Percentiles rank a stretch among this genome's conserved stretches.
Evolutionary conservation across 2,888 invertebrate species (phyloP).

Genomic region (Drosophila parthenogenetica): DNA sequence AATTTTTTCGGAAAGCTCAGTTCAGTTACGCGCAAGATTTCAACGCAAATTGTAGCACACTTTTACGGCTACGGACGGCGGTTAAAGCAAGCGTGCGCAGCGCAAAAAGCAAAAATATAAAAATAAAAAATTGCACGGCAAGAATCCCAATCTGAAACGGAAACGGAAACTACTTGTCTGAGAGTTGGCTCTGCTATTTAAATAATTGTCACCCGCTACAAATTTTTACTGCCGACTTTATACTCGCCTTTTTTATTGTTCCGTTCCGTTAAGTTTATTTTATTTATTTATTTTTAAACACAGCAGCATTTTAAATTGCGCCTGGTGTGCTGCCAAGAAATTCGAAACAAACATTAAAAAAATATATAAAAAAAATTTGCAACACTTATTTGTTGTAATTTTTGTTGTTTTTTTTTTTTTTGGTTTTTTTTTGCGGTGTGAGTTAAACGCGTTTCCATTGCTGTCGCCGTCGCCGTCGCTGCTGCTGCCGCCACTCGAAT

Average conservation of each 20-base stretch:
- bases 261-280: neutral
- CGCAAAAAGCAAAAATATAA: slow-evolving; percentile 33
- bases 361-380: slow-evolving; percentile 17
- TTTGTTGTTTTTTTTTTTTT: slow-evolving; percentile 2
- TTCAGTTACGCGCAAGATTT: slow-evolving; percentile 82
- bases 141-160: slow-evolving; percentile 52
- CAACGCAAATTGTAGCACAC: slow-evolving; percentile 73
- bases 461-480: slow-evolving; percentile 27
- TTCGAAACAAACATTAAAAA: slow-evolving; percentile 4
- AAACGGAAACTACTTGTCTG: slow-evolving; percentile 54
- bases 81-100: slow-evolving; percentile 71
- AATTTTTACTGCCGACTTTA: slow-evolving; percentile 12
- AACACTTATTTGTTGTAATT: slow-evolving; percentile 11
- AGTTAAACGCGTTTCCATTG: slow-evolving; percentile 35
- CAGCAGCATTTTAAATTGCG: neutral
- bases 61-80: slow-evolving; percentile 57
- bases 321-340: neutral
- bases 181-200: slow-evolving; percentile 41
- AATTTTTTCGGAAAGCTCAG: slow-evolving; percentile 29
- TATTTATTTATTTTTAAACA: slow-evolving; percentile 9
- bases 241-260: slow-evolving; percentile 11
- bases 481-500: slow-evolving; percentile 39
- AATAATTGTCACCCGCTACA: slow-evolving; percentile 47
- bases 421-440: slow-evolving; percentile 28
- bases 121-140: slow-evolving; percentile 50